A percentile compares a stretch with the other conserved stretches of the same genome.
Conservation (phyloP, 1,140 invertebrate species). For the Brachionus plicatilis region DNA sequence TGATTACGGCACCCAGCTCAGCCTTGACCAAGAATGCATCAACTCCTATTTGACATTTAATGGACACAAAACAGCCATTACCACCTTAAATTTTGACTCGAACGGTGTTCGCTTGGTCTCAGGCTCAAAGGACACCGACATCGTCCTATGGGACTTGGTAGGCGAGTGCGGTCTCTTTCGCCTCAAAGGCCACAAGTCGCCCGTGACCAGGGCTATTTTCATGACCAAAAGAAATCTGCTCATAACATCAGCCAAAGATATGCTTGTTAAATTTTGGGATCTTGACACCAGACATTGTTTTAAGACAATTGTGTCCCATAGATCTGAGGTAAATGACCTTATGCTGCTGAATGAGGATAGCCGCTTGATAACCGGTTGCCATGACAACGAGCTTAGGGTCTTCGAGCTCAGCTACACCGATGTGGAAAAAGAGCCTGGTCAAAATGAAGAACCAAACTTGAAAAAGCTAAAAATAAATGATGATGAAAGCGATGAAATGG, state of each 20-base stretch:
- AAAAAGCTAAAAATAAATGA: constrained; percentile 40
- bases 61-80: constrained; percentile 80
- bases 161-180: constrained; percentile 79
- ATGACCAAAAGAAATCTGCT: constrained; percentile 69
- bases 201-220: constrained; percentile 79
- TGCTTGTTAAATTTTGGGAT: constrained; percentile 95
- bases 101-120: constrained; percentile 69
- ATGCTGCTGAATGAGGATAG: constrained; percentile 70
- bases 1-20: constrained; percentile 48
- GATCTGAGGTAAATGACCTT: constrained; percentile 62
- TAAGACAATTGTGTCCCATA: constrained; percentile 69
- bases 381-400: constrained; percentile 74
- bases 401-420: constrained; percentile 60
- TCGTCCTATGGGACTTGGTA: constrained; percentile 89
- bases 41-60: constrained; percentile 65
- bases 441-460: neutral
- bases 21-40: constrained; percentile 20
- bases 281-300: constrained; percentile 89
- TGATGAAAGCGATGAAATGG: constrained; percentile 38
- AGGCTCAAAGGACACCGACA: constrained; percentile 71
- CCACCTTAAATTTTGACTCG: constrained; percentile 72
- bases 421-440: neutral
- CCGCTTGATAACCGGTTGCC: constrained; percentile 76
- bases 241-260: constrained; percentile 77
- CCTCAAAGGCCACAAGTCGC: constrained; percentile 83